Percentiles rank a stretch among this genome's conserved stretches.
These are phyloP conservation scores for Oreonectes daqikongensis DNA, from an alignment of 2,797 vertebrate species.

Conservation along the genomic window DNA sequence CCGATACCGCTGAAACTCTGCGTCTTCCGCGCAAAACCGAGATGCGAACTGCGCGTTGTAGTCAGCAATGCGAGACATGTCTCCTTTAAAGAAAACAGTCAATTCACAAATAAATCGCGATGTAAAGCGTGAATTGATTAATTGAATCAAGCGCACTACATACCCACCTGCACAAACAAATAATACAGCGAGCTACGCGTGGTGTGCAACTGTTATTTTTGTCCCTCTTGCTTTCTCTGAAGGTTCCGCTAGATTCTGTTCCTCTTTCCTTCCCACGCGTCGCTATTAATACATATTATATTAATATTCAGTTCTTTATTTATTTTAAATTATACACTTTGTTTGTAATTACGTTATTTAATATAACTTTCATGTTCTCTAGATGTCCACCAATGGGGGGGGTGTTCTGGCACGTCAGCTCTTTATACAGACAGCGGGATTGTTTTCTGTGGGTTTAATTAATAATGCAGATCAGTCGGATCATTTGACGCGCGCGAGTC, in stretches of 20 bases:
- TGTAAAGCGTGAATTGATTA: background rate
- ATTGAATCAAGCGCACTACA: background rate
- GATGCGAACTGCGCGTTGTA: conserved; percentile 86
- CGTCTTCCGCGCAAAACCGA: conserved; percentile 83
- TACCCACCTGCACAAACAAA: background rate
- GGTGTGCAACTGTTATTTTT: conserved; percentile 1
- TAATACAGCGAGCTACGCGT: background rate
- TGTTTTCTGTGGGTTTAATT: background rate
- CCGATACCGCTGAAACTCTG: conserved; percentile 84
- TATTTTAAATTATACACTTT: background rate
- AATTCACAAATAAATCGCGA: background rate
- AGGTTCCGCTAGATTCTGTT: background rate
- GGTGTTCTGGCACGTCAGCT: background rate
- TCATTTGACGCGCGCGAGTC: background rate
- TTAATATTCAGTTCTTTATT: too few relatives aligned
- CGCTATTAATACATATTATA: too few relatives aligned
- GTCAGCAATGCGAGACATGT: conserved; percentile 42
- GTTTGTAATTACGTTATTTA: too few relatives aligned
- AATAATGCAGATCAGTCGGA: conserved; percentile 15
- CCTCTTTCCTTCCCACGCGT: conserved; percentile 1
- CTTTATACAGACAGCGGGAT: background rate
- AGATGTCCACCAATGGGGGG: background rate
- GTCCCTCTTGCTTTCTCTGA: background rate
- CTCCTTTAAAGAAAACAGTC: background rate
- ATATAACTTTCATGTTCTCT: background rate